Evolutionary conservation across 1,140 invertebrate species (phyloP).

Genomic region (Leptinotarsa lineolata): DNA sequence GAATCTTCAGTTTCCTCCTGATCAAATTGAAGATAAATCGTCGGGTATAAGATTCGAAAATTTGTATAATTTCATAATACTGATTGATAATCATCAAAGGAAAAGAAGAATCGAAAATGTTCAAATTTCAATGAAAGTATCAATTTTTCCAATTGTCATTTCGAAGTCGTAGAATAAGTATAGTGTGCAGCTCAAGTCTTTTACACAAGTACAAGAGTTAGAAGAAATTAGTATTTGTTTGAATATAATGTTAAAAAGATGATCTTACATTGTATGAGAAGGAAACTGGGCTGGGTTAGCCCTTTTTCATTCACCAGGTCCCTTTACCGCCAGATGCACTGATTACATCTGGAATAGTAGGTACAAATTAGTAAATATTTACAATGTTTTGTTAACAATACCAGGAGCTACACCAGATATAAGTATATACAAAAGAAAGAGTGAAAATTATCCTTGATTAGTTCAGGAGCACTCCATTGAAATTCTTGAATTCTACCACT

Average conservation of each 20-base stretch:
- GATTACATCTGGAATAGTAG: constrained; percentile 76
- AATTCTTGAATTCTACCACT: no score
- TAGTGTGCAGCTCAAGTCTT: no score
- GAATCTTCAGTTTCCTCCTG: no score
- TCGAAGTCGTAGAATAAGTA: no score
- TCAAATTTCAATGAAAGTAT: no score
- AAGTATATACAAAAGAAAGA: constrained; percentile 11
- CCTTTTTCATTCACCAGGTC: constrained; percentile 46
- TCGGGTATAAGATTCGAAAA: neutral
- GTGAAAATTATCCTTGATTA: neutral
- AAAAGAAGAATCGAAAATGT: no score
- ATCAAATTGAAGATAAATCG: neutral
- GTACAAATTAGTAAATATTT: constrained; percentile 45
- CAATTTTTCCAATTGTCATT: no score
- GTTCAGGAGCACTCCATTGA: no score
- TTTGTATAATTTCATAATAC: no score
- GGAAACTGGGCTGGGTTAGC: constrained; percentile 48
- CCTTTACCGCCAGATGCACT: constrained; percentile 77
- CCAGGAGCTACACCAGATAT: constrained; percentile 5
- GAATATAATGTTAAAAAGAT: constrained; percentile 48
- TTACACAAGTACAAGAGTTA: neutral
- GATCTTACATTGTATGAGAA: constrained; percentile 51
- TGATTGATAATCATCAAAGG: no score
- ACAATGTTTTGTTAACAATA: constrained; percentile 21
- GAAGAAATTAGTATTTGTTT: constrained; percentile 40